A percentile compares a stretch with the other conserved stretches of the same genome.
Conservation (phyloP, 2,113 vertebrate species). For the Willisornis vidua region DNA sequence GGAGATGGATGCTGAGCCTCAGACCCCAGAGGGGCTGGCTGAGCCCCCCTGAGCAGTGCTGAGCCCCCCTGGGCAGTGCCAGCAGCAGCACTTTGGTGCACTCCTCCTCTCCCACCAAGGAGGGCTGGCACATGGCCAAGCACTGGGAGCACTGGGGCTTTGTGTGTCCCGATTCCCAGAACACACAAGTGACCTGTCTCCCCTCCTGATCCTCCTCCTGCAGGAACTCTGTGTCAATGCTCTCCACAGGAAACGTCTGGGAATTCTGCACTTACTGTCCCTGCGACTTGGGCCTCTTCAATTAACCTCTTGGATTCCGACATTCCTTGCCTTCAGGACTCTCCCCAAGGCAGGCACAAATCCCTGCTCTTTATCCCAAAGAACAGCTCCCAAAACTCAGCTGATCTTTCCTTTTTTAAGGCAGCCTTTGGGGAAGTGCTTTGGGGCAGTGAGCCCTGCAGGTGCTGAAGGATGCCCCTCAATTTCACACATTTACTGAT, state of each 20-base stretch:
- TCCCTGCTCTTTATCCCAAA: not conserved
- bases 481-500: accelerated
- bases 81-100: not conserved
- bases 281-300: not conserved
- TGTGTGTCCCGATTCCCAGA: not conserved
- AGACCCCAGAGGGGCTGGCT: not conserved
- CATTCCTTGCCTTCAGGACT: not conserved
- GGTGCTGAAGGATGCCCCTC: not conserved
- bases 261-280: not conserved
- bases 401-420: not conserved
- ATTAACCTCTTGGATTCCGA: not conserved
- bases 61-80: not conserved
- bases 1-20: not conserved
- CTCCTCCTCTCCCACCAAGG: not conserved
- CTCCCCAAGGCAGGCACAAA: not conserved
- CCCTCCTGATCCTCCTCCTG: not conserved
- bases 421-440: not conserved
- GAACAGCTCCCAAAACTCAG: accelerated
- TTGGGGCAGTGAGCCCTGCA: not conserved
- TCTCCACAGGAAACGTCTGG: not conserved
- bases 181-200: not conserved
- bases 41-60: not conserved
- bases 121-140: not conserved
- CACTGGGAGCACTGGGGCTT: not conserved
- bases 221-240: not conserved